Evolutionary conservation across 2,888 invertebrate species (phyloP), one percentile per base, ranked within the genome.

Genomic region (Biston betularia): DNA sequence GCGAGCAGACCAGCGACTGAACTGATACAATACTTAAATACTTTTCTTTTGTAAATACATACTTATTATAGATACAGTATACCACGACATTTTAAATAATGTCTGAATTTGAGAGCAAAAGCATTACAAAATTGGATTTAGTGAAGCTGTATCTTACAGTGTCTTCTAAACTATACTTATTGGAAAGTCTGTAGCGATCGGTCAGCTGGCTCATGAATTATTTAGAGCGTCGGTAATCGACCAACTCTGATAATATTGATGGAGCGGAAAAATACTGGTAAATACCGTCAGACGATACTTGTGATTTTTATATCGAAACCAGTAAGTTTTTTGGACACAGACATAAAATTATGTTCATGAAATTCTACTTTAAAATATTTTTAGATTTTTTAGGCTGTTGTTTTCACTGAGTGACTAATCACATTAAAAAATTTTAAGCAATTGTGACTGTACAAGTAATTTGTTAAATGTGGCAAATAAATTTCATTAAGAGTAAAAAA

Each of bases 191-290:
- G 71, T 71, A 66, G 34, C 76, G 79, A 83, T 82, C 81, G 81
- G 83, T 83, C 81, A 84, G 78, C 68, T 68, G 61, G 68, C 63
- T 67, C 34, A 81, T 86, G 80, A 83, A 85, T 86, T 76, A 86
- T 86, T 84, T 82, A 84, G 63, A 24, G 14, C 50, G 44, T 10
- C 44, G 49, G 67, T 63, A 67, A 67, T 58, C 67, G 62, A 63
- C 54, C 48, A 60, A 56, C 65, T 69, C 58, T 33, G 53, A 58
- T 58, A 64, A 59, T 69, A 66, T 68, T 63, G 72, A 68, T 56
- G 65, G 52, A 50, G 68, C 44, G 60, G 66, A 65, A 69, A 67
- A 65, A 55, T 66, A 34, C 63, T 45, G 38, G 60, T 57, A 63
- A 67, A 63, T 54, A 63, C 38, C 46, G 68, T 49, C 64, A 65